Percentiles rank a stretch among this genome's conserved stretches.
phyloP scores from a whole-genome alignment of 2,113 vertebrate species.

The Aphyosemion australe region DNA sequence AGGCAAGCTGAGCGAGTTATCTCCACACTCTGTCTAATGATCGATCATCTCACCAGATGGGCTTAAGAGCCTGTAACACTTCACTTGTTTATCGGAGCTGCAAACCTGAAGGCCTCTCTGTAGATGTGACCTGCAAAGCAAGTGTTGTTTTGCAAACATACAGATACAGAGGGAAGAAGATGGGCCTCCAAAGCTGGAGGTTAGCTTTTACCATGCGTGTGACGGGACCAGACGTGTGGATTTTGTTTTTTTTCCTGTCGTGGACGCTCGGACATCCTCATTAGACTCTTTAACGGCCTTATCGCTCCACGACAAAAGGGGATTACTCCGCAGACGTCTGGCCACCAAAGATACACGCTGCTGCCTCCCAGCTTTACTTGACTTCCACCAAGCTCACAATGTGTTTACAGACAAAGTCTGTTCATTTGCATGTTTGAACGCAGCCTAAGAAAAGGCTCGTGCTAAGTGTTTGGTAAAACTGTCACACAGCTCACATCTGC shows the following conservation, averaged over 20 bases:
- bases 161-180: conserved; percentile 1
- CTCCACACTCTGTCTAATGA: conserved; percentile 73
- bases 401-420: conserved; percentile 22
- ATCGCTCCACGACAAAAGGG: conserved; percentile 56
- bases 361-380: conserved; percentile 43
- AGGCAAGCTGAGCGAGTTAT: conserved; percentile 75
- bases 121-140: conserved; percentile 54
- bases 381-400: not conserved
- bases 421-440: conserved; percentile 34
- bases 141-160: conserved; percentile 43
- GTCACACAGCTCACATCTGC: conserved; percentile 59
- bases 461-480: conserved; percentile 43
- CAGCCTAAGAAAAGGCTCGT: conserved; percentile 12
- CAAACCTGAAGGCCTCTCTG: conserved; percentile 49
- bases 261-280: conserved; percentile 37
- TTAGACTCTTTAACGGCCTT: conserved; percentile 68
- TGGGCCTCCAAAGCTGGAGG: not conserved
- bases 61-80: conserved; percentile 64
- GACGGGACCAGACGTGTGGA: conserved; percentile 9
- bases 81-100: conserved; percentile 69
- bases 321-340: conserved; percentile 59
- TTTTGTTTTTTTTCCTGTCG: conserved; percentile 23
- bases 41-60: conserved; percentile 76
- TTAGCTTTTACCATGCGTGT: conserved; percentile 9
- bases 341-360: conserved; percentile 54